These are phyloP conservation scores for Lypha dubia DNA, from an alignment of 2,888 invertebrate species.

Conservation along the genomic window DNA sequence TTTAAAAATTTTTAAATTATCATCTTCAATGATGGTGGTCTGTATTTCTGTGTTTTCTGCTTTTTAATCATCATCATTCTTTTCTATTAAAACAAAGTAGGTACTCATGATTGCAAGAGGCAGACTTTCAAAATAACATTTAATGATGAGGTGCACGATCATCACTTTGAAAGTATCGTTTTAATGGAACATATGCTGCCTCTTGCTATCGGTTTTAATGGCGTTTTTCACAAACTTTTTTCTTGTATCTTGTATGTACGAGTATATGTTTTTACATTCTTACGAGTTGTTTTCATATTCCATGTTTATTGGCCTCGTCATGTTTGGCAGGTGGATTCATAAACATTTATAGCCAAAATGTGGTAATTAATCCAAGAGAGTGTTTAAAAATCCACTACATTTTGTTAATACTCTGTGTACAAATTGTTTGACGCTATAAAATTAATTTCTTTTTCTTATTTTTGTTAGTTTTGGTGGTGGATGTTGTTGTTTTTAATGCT, in stretches of 20 bases:
- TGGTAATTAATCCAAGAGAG: conserved; percentile 71
- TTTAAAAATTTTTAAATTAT: conserved; percentile 35
- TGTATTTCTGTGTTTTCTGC: conserved; percentile 28
- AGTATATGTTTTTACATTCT: conserved; percentile 30
- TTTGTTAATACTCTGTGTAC: conserved; percentile 49
- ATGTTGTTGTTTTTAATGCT: conserved; percentile 13
- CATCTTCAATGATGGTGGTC: conserved; percentile 65
- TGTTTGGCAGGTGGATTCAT: conserved; percentile 71
- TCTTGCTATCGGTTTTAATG: conserved; percentile 60
- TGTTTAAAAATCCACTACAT: conserved; percentile 69
- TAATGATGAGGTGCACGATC: conserved; percentile 48
- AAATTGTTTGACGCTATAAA: conserved; percentile 70
- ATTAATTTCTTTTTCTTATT: conserved; percentile 52
- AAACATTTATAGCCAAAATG: conserved; percentile 68
- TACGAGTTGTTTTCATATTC: conserved; percentile 37
- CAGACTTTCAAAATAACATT: background rate
- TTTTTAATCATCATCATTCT: background rate
- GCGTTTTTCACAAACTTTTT: conserved; percentile 39
- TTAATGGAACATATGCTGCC: conserved; percentile 56
- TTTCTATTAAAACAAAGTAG: conserved; percentile 20
- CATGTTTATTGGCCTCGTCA: conserved; percentile 67
- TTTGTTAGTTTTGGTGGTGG: conserved; percentile 32
- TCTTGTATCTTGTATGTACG: conserved; percentile 25
- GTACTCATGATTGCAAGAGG: conserved; percentile 12
- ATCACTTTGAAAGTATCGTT: conserved; percentile 32